Evolutionary conservation across 2,888 invertebrate species (phyloP), one percentile per base, ranked within the genome.

Genomic region (Norana najaformis): DNA sequence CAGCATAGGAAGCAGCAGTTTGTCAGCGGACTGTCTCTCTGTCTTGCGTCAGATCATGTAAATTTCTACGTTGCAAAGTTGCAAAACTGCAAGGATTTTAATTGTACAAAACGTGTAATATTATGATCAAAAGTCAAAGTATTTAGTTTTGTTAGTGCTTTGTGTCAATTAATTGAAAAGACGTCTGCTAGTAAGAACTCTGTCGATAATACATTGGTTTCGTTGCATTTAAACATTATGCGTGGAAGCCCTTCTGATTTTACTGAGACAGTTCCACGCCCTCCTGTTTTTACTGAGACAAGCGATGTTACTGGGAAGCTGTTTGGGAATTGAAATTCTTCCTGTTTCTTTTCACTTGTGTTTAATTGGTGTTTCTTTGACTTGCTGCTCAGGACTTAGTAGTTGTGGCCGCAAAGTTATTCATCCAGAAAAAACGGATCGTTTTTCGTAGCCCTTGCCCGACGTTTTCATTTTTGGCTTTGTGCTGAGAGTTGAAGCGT

Each of bases 101-200:
- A 85, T 85, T 85, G 85, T 85, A 85, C 85, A 85, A 85, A 69
- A 85, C 85, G 37, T 85, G 85, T 85, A 85, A 85, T 37, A 85
- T 85, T 85, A 36, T 85, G 85, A 85, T 85, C 85, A 85, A 85
- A 85, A 85, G 36, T 85, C 85, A n/a, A 85, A 85, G 37, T 85
- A 85, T 85, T 85, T 85, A 85, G 85, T 85, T 85, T 85, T 37
- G 5, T 83, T 35, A 34, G 35, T 16, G 35, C n/a, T 83, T 83
- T 83, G 35, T 85, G 85, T 85, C 37, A 23, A 53, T 53, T 16
- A 23, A 18, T 53, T 16, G 36, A 85, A 85, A n/a, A n/a, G 69
- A 69, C 69, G 1, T n/a, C 69, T n/a, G 69, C 69, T 69, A 69
- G 69, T 16, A 11, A 13, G 13, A 69, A 69, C 69, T 69, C 69